These are phyloP conservation scores for Tamias sibiricus DNA, from an alignment of 2,113 vertebrate species.

Conservation along the genomic window DNA sequence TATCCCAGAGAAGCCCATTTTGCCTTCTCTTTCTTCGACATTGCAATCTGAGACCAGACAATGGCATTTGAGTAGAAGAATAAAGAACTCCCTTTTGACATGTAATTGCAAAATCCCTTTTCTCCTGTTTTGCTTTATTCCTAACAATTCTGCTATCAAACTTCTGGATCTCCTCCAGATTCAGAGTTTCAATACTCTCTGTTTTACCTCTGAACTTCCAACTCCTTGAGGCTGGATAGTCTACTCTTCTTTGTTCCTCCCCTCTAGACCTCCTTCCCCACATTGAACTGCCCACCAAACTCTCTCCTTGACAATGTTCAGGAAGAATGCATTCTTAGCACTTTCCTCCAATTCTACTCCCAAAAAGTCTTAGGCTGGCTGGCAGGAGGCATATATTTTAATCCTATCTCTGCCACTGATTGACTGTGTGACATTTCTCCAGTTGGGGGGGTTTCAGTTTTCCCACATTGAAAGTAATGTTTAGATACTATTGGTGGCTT, in stretches of 20 bases:
- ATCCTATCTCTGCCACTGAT: neutral
- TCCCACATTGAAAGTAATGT: neutral
- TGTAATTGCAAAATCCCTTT: neutral
- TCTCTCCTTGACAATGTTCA: neutral
- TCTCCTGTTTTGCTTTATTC: neutral
- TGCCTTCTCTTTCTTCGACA: neutral
- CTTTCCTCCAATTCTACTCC: neutral
- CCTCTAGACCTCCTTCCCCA: neutral
- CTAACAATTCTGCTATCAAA: neutral
- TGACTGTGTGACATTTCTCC: neutral
- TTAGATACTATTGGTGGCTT: neutral
- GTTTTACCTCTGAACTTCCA: neutral
- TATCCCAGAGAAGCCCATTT: neutral
- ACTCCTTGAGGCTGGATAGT: neutral
- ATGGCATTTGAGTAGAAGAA: neutral
- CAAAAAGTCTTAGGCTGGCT: neutral
- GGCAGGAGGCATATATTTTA: neutral
- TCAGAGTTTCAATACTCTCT: neutral
- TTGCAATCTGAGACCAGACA: neutral
- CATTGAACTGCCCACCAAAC: neutral
- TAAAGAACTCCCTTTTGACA: neutral
- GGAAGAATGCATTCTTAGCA: neutral
- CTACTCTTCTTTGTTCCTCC: neutral
- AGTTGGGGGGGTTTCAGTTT: neutral
- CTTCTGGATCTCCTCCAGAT: conserved; percentile 18